Base-by-base conservation (phyloP, 2,113 vertebrate genomes). In the Chrysemys picta region DNA sequence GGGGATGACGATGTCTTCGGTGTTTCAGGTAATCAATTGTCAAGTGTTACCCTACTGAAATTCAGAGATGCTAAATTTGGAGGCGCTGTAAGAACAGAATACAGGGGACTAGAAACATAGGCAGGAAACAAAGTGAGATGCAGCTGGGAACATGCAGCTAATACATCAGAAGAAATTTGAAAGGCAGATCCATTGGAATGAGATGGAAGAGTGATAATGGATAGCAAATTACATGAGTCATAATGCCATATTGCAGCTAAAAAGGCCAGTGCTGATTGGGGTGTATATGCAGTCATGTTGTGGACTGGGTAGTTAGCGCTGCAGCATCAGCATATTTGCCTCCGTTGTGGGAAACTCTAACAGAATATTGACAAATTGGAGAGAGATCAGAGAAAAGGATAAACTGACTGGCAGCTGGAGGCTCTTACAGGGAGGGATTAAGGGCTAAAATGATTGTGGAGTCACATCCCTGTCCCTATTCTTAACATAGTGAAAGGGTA, bases 1-100 rank as follows among this genome's bases (percentile, higher is more conserved):
- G 97, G 94, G 35, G 97, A 97, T 0, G 96, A 98, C 0, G 95
- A 97, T 4, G 97, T 97, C 24, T 98, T 98, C n/a, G 62, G 69
- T 91, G 31, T 94, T 42, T 94, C 98, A 91, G 98, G 98, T 99
- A 97, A 97, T 52, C 75, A 82, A 83, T 49, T 90, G 24, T 45
- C 78, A 31, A 35, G 49, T 69, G 49, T 31, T 38, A 57, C 0
- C 16, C 24, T 2, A 89, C 45, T 92, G 87, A 75, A 22, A 11
- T 45, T 45, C 16, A 9, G 11, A 0, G 90, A 69, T 45, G 27
- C 57, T 52, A 16, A 10, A 31, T 7, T 72, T 62, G 47, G 29
- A 27, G 31, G 29, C 35, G 19, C 8, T 31, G 27, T 22, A 29
- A 42, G 42, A 47, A 31, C 8, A 62, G 8, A 59, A 86, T 80